Base-by-base conservation (phyloP, 2,888 invertebrate genomes). In the Dryocosmus kuriphilus region DNA sequence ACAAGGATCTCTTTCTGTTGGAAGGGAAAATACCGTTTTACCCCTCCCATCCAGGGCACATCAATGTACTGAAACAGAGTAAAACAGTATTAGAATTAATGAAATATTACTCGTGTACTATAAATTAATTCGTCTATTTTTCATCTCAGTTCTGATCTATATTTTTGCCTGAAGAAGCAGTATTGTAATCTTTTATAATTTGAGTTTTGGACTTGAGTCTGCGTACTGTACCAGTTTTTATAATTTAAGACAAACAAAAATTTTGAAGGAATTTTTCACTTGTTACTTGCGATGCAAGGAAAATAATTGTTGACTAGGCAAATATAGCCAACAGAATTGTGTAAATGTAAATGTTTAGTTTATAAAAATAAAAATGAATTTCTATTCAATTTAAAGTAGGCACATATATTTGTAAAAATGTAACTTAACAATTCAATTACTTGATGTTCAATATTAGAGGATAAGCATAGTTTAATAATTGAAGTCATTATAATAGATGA, bases 41-140 rank as follows among this genome's bases (percentile, higher is more conserved):
- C 89, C 89, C 1, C 80, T 91, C 19, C 91, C 91, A 0, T 82
- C 89, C 0, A 86, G 90, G 35, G 90, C 90, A 4, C 88, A 88
- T 75, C 87, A 89, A 77, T 85, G 85, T 1, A 88, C 88, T 8
- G 88, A 89, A 79, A 88, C 89, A 0, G 71, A 51, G n/a, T 11
- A 65, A 65, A 51, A 51, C 16, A 6, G 16, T 51, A 19, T 3
- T 16, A 4, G 24, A 24, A 24, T 57, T 57, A 24, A 27, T 57
- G 14, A 27, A 57, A 57, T n/a, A 9, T 51, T 51, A n/a, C 8
- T 51, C 2, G 4, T 11, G 14, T 51, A n/a, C 9, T 51, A n/a
- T 8, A 51, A n/a, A 51, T 6, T n/a, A 51, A 11, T 7, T n/a
- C 2, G 4, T 51, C 9, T 51, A n/a, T 51, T 51, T 51, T n/a